A percentile compares a stretch with the other conserved stretches of the same genome.
These are phyloP conservation scores for Lineus longissimus DNA, from an alignment of 1,140 invertebrate genomes.

Conservation along the genomic window DNA sequence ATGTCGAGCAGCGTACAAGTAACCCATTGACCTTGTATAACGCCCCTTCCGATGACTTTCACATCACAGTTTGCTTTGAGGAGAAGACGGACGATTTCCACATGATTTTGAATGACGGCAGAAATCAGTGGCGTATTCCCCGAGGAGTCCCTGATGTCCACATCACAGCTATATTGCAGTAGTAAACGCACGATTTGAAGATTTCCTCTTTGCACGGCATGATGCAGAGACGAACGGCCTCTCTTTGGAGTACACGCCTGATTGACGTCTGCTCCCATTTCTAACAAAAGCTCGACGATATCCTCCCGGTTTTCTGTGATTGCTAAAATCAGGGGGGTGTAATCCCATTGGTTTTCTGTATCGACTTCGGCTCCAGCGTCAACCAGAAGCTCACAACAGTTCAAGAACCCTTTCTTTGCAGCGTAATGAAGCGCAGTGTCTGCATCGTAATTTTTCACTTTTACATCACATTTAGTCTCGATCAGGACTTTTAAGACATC, in stretches of 20 bases:
- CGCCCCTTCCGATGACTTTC: conserved; percentile 11
- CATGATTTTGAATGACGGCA: conserved; percentile 33
- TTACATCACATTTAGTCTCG: conserved; percentile 40
- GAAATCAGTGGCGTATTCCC: conserved; percentile 42
- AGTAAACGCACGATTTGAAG: conserved; percentile 34
- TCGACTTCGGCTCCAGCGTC: conserved; percentile 43
- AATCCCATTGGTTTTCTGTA: conserved; percentile 38
- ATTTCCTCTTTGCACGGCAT: conserved; percentile 43
- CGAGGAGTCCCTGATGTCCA: conserved; percentile 35
- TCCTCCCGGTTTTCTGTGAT: conserved; percentile 33
- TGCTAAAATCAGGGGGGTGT: conserved; percentile 41
- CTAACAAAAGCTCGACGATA: conserved; percentile 36
- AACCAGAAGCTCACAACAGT: conserved; percentile 58
- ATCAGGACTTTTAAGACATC: conserved; percentile 38
- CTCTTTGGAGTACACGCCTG: conserved; percentile 29
- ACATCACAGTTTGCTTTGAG: conserved; percentile 31
- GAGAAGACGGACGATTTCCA: conserved; percentile 32
- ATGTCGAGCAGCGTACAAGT: neutral
- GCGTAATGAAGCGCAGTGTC: conserved; percentile 50
- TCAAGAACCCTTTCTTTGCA: conserved; percentile 52
- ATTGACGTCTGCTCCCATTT: conserved; percentile 33
- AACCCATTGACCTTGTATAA: neutral
- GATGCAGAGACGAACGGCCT: conserved; percentile 44
- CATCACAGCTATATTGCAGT: conserved; percentile 32
- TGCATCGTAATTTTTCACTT: conserved; percentile 46